These are phyloP conservation scores for Agapornis canus DNA, from an alignment of 2,797 vertebrate species.

Conservation along the genomic window DNA sequence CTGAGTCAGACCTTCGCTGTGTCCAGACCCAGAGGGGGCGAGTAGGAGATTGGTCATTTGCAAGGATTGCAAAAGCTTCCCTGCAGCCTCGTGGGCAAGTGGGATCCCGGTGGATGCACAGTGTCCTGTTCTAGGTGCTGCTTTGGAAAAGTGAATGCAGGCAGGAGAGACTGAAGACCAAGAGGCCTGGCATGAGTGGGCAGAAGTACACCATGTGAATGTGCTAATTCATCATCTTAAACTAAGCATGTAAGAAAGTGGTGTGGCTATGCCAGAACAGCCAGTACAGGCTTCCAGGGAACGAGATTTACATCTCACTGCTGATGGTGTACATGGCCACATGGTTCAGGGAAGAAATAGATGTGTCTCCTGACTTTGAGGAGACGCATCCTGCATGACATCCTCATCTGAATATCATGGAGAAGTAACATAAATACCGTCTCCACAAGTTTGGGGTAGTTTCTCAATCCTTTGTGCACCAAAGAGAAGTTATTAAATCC, in stretches of 20 bases:
- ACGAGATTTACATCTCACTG: rapidly evolving
- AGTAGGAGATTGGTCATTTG: rapidly evolving
- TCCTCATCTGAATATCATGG: not conserved
- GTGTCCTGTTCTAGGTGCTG: not conserved
- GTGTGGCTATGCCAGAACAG: not conserved
- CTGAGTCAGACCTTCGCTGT: not conserved
- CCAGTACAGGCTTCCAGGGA: not conserved
- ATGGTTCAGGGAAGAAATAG: not conserved
- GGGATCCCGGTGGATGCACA: rapidly evolving
- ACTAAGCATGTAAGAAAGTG: not conserved
- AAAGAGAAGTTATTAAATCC: not conserved
- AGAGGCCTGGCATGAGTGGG: rapidly evolving
- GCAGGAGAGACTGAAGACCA: rapidly evolving
- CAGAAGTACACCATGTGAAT: not conserved
- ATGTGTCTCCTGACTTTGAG: not conserved
- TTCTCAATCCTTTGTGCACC: not conserved
- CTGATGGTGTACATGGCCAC: not conserved
- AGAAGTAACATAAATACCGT: not conserved
- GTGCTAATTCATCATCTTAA: rapidly evolving
- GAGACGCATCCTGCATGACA: too few relatives aligned
- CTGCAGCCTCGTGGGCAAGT: not conserved
- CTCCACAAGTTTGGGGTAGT: rapidly evolving
- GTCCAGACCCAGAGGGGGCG: not conserved
- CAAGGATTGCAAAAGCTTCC: not conserved
- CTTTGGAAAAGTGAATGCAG: not conserved